Percentiles rank a stretch among this genome's conserved stretches.
Evolutionary conservation across 2,888 invertebrate genomes (phyloP).

Genomic region (Xestoiulus laeticollis): DNA sequence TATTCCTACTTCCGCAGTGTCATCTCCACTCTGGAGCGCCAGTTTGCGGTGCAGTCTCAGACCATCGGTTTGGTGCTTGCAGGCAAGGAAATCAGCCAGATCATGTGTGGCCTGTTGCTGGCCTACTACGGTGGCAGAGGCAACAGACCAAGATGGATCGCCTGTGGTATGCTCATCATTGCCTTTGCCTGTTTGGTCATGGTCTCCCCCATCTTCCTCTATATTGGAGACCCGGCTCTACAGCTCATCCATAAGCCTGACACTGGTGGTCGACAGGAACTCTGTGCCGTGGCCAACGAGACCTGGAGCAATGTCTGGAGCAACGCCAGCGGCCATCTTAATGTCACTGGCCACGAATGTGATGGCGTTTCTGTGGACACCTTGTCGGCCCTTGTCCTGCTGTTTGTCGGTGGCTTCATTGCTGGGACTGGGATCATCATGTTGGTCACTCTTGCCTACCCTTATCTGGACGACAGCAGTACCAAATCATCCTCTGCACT

Average conservation of each 20-base stretch:
- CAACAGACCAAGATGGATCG: slow-evolving; percentile 78
- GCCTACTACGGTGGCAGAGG: slow-evolving; percentile 77
- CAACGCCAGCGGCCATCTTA: not conserved
- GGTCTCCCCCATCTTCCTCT: slow-evolving; percentile 53
- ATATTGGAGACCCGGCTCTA: slow-evolving; percentile 36
- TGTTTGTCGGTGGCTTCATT: slow-evolving; percentile 50
- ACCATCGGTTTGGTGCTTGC: slow-evolving; percentile 74
- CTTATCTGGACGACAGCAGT: slow-evolving; percentile 51
- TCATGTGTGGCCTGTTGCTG: slow-evolving; percentile 73
- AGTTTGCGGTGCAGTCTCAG: slow-evolving; percentile 53
- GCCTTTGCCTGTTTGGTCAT: slow-evolving; percentile 71
- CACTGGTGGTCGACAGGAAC: not conserved
- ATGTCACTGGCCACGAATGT: not conserved
- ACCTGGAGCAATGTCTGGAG: not conserved
- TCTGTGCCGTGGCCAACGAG: not conserved
- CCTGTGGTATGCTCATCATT: slow-evolving; percentile 73
- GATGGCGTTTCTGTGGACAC: not conserved
- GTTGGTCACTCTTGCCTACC: slow-evolving; percentile 47
- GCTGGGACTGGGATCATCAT: slow-evolving; percentile 51
- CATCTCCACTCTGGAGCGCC: slow-evolving; percentile 54
- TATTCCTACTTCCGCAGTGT: slow-evolving; percentile 54
- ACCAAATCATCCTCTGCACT: slow-evolving; percentile 46
- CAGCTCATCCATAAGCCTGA: not conserved
- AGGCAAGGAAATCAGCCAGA: slow-evolving; percentile 78
- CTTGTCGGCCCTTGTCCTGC: not conserved